Percentiles rank a stretch among this genome's conserved stretches.
phyloP scores from a whole-genome alignment of 2,888 invertebrate species.

The Pedicia rivosa region DNA sequence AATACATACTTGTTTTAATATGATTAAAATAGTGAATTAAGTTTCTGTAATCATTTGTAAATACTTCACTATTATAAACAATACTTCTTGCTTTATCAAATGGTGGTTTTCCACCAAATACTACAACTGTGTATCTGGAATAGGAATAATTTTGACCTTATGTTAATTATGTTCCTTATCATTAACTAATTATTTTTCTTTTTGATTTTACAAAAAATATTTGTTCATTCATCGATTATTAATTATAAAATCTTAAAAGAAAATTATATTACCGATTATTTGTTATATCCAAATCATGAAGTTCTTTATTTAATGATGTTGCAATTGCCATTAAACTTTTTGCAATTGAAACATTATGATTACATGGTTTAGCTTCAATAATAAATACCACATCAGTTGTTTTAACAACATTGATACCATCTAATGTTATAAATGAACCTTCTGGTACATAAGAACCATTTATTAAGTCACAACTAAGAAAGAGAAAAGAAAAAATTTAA shows the following conservation, averaged over 20 bases:
- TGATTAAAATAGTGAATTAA: constrained; percentile 51
- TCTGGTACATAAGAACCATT: constrained; percentile 56
- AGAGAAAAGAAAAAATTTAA: constrained; percentile 7
- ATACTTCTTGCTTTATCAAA: constrained; percentile 57
- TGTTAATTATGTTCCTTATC: background rate
- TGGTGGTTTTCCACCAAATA: constrained; percentile 66
- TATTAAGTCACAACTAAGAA: constrained; percentile 45
- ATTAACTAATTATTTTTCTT: background rate
- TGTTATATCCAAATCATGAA: constrained; percentile 42
- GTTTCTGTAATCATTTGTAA: constrained; percentile 41
- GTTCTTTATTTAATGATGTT: constrained; percentile 48
- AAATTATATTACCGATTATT: constrained; percentile 44
- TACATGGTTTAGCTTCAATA: constrained; percentile 74
- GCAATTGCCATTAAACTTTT: constrained; percentile 55
- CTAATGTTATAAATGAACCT: constrained; percentile 54
- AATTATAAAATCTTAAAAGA: background rate
- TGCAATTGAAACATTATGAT: constrained; percentile 45
- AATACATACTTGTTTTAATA: constrained; percentile 42
- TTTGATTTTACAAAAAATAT: too few species aligned
- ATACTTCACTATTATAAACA: constrained; percentile 50
- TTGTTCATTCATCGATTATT: background rate
- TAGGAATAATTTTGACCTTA: constrained; percentile 5
- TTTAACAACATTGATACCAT: constrained; percentile 38
- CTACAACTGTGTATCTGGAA: constrained; percentile 60
- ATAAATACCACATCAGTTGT: constrained; percentile 80